A percentile compares a stretch with the other conserved stretches of the same genome.
Evolutionary conservation across 1,140 invertebrate genomes (phyloP).

Genomic region (Pectinophora gossypiella): DNA sequence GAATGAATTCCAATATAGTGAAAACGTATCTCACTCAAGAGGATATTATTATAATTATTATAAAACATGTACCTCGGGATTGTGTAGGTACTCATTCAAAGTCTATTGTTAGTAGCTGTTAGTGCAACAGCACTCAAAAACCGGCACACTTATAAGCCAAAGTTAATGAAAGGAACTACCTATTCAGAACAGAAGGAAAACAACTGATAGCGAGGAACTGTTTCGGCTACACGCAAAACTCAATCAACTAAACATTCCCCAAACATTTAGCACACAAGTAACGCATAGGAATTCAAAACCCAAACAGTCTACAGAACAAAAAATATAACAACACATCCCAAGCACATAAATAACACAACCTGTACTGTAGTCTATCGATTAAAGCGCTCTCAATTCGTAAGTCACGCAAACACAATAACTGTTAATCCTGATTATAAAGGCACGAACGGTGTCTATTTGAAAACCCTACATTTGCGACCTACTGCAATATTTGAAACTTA

Average conservation of each 20-base stretch:
- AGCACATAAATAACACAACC: not conserved
- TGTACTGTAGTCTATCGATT: too few species aligned
- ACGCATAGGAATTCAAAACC: not conserved
- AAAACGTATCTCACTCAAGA: too few species aligned
- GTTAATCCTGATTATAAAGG: conserved; percentile 24
- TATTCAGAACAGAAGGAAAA: conserved; percentile 10
- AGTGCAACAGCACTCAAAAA: conserved; percentile 67
- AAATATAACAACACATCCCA: too few species aligned
- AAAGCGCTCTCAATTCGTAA: conserved; percentile 8
- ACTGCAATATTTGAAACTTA: not conserved
- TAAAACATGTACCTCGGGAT: too few species aligned
- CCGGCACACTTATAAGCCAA: conserved; percentile 7
- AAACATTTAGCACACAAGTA: not conserved
- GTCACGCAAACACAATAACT: conserved; percentile 27
- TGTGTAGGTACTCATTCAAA: conserved; percentile 70
- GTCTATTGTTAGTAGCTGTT: conserved; percentile 72
- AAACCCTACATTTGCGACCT: conserved; percentile 9
- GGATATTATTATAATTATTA: too few species aligned
- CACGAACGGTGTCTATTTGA: conserved; percentile 26
- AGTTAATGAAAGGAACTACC: conserved; percentile 10
- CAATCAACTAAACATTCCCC: not conserved
- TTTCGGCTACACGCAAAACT: not conserved
- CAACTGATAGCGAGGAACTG: not conserved
- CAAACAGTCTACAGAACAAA: not conserved
- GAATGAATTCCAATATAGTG: conserved; percentile 55